Percentiles rank a stretch among this genome's conserved stretches.
Conservation (phyloP, 2,113 vertebrate genomes). For the Gopherus evgoodei region DNA sequence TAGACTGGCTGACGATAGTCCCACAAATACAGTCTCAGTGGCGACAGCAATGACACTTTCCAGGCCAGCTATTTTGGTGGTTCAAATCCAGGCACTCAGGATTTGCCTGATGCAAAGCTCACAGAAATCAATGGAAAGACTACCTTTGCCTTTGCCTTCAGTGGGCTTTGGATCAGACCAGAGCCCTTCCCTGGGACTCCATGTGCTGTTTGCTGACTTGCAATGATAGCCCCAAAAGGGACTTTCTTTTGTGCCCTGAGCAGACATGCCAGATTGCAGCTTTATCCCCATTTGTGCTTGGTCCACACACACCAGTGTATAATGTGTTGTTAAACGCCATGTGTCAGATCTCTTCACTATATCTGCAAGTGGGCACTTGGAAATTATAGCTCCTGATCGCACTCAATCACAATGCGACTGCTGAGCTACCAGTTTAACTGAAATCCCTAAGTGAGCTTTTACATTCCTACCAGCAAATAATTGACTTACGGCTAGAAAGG, state of each 20-base stretch:
- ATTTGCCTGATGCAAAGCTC: background rate
- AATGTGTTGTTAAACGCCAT: too few species aligned
- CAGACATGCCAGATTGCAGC: background rate
- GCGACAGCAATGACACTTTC: background rate
- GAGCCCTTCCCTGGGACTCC: background rate
- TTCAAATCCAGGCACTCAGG: background rate
- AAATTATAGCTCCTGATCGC: background rate
- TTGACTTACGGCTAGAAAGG: accelerated
- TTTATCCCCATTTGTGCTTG: too few species aligned
- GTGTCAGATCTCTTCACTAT: background rate
- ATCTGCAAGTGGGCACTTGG: background rate
- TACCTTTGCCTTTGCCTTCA: background rate
- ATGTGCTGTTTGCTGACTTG: background rate
- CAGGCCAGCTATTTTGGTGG: background rate
- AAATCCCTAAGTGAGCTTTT: accelerated
- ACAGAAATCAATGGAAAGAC: background rate
- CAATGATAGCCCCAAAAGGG: background rate
- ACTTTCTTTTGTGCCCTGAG: background rate
- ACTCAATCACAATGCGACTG: accelerated
- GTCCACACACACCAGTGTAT: background rate
- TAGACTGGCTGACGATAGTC: background rate
- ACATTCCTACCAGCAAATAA: background rate
- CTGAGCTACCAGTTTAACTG: background rate
- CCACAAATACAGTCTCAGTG: background rate
- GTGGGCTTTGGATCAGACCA: background rate